phyloP scores from a whole-genome alignment of 2,888 invertebrate genomes.

The Heteromurus nitidus region DNA sequence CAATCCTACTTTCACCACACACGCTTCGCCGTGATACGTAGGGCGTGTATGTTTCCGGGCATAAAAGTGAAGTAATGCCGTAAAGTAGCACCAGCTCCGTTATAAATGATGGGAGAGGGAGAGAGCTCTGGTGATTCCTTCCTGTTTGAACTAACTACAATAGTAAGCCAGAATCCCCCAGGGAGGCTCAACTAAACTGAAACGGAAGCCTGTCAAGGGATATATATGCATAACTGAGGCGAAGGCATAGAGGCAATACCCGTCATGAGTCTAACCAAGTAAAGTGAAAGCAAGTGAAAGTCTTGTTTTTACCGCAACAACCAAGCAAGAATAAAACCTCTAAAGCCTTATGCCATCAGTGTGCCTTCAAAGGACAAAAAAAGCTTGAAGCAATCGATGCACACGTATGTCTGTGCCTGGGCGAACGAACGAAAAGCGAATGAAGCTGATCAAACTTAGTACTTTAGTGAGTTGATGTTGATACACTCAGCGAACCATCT shows the following conservation, averaged over 20 bases:
- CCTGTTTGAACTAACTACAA: constrained; percentile 63
- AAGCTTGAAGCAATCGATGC: constrained; percentile 39
- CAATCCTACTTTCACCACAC: constrained; percentile 53
- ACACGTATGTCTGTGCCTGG: not conserved
- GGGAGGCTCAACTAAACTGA: constrained; percentile 66
- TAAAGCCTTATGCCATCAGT: constrained; percentile 39
- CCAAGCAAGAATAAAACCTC: constrained; percentile 36
- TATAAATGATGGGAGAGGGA: not conserved
- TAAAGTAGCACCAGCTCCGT: not conserved
- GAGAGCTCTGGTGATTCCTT: constrained; percentile 52
- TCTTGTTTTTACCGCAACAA: constrained; percentile 43
- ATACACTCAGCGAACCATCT: constrained; percentile 13
- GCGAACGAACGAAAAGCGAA: not conserved
- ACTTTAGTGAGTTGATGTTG: constrained; percentile 21
- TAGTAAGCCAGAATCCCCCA: constrained; percentile 62
- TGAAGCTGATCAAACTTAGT: constrained; percentile 21
- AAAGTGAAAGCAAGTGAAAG: constrained; percentile 44
- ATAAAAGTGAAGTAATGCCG: constrained; percentile 6
- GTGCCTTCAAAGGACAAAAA: constrained; percentile 56
- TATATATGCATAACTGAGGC: constrained; percentile 56
- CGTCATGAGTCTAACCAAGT: constrained; percentile 15
- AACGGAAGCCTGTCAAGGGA: constrained; percentile 66
- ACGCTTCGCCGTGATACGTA: not conserved
- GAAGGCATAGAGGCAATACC: not conserved
- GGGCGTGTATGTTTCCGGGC: not conserved